phyloP scores from a whole-genome alignment of 1,140 invertebrate genomes.

The Dryas iulia region DNA sequence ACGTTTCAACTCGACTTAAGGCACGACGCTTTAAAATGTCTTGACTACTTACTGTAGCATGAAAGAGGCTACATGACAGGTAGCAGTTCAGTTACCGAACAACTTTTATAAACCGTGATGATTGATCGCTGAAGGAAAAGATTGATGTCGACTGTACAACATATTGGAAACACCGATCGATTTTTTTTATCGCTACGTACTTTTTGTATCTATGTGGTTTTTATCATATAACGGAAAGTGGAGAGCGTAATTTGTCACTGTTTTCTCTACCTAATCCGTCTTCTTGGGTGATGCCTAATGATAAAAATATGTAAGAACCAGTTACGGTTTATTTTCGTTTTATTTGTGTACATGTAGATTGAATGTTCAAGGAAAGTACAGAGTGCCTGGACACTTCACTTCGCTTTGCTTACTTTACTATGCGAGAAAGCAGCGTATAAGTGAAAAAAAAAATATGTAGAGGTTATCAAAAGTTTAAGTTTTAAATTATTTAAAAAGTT shows the following conservation, averaged over 20 bases:
- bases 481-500: too few relatives aligned
- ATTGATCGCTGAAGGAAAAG: constrained; percentile 39
- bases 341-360: background rate
- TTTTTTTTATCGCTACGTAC: background rate
- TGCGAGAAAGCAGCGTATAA: too few relatives aligned
- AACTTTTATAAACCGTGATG: constrained; percentile 44
- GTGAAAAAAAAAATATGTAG: too few relatives aligned
- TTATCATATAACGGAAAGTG: too few relatives aligned
- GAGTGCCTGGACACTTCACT: too few relatives aligned
- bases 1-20: background rate
- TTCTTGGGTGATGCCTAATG: too few relatives aligned
- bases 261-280: background rate
- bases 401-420: too few relatives aligned
- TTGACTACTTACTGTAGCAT: constrained; percentile 34
- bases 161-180: constrained; percentile 18
- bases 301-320: too few relatives aligned
- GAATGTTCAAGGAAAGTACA: too few relatives aligned
- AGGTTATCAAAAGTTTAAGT: too few relatives aligned
- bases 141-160: constrained; percentile 28
- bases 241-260: background rate
- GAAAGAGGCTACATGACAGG: constrained; percentile 41
- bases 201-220: background rate
- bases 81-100: constrained; percentile 24
- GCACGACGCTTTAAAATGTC: constrained; percentile 1
- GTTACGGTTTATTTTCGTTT: background rate